These are phyloP conservation scores for Labrus mixtus DNA, from an alignment of 2,113 vertebrate genomes.

Conservation along the genomic window DNA sequence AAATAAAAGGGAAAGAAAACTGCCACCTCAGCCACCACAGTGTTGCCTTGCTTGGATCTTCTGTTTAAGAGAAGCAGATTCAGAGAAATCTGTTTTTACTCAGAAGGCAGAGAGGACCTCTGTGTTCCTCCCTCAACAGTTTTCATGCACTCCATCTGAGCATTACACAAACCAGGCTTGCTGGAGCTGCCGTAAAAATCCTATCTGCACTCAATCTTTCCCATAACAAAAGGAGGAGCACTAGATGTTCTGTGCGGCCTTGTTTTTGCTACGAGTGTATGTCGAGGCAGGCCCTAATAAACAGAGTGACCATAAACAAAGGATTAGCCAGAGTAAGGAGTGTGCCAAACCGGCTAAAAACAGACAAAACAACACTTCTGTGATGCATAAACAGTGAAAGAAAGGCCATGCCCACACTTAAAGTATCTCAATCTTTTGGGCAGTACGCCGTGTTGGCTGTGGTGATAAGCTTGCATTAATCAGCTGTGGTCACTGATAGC, in stretches of 20 bases:
- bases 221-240: slow-evolving; percentile 73
- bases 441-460: neutral
- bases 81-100: slow-evolving; percentile 70
- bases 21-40: neutral
- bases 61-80: slow-evolving; percentile 32
- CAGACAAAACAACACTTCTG: slow-evolving; percentile 46
- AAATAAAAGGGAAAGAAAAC: slow-evolving; percentile 21
- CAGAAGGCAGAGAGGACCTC: slow-evolving; percentile 45
- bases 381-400: slow-evolving; percentile 42
- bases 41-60: slow-evolving; percentile 7
- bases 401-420: slow-evolving; percentile 9
- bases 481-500: slow-evolving; percentile 16
- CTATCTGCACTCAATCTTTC: slow-evolving; percentile 64
- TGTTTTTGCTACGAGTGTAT: slow-evolving; percentile 52
- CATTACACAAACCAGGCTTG: slow-evolving; percentile 79
- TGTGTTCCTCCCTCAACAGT: slow-evolving; percentile 45
- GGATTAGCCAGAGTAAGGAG: slow-evolving; percentile 30
- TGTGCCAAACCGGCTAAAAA: slow-evolving; percentile 62
- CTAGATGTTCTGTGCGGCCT: slow-evolving; percentile 62
- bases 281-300: slow-evolving; percentile 63
- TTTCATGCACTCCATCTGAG: slow-evolving; percentile 59
- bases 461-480: slow-evolving; percentile 13
- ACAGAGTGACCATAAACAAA: slow-evolving; percentile 64
- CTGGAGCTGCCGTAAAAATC: slow-evolving; percentile 67
- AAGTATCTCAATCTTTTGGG: neutral